phyloP scores from a whole-genome alignment of 2,113 vertebrate species.

The Thalassoma bifasciatum region DNA sequence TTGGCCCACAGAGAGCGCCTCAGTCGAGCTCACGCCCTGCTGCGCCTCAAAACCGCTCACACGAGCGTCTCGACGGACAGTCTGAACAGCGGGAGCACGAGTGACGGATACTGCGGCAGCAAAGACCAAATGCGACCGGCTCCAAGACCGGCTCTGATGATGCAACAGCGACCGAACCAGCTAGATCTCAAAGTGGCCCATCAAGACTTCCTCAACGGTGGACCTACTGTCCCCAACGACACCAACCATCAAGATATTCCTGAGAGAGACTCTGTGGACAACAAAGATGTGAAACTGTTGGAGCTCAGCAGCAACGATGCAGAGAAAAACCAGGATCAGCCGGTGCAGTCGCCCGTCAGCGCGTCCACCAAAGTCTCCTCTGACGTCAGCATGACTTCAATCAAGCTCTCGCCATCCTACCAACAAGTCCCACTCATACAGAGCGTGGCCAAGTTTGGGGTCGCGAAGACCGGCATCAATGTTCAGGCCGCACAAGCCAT shows the following conservation, averaged over 20 bases:
- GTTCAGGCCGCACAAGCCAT: slow-evolving; percentile 82
- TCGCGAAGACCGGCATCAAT: slow-evolving; percentile 78
- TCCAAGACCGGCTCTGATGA: slow-evolving; percentile 76
- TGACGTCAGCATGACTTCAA: slow-evolving; percentile 87
- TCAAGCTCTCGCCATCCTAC: slow-evolving; percentile 94
- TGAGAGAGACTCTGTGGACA: slow-evolving; percentile 80
- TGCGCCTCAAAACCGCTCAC: slow-evolving; percentile 88
- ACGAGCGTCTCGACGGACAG: slow-evolving; percentile 94
- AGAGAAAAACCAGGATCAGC: slow-evolving; percentile 80
- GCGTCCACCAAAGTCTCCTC: slow-evolving; percentile 79
- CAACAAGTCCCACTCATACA: slow-evolving; percentile 90
- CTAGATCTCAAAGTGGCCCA: slow-evolving; percentile 89
- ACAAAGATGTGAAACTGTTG: slow-evolving; percentile 65
- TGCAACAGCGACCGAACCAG: slow-evolving; percentile 88
- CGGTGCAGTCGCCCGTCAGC: slow-evolving; percentile 77
- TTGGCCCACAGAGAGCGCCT: slow-evolving; percentile 84
- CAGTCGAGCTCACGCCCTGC: slow-evolving; percentile 85
- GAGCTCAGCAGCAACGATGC: slow-evolving; percentile 69
- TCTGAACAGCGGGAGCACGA: slow-evolving; percentile 93
- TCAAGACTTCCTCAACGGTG: slow-evolving; percentile 71
- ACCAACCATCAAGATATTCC: slow-evolving; percentile 77
- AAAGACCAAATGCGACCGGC: slow-evolving; percentile 87
- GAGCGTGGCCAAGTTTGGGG: slow-evolving; percentile 77
- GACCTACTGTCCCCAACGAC: slow-evolving; percentile 40
- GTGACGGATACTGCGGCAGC: slow-evolving; percentile 90